Evolutionary conservation across 2,113 vertebrate species (phyloP).

Genomic region (Melozone crissalis): DNA sequence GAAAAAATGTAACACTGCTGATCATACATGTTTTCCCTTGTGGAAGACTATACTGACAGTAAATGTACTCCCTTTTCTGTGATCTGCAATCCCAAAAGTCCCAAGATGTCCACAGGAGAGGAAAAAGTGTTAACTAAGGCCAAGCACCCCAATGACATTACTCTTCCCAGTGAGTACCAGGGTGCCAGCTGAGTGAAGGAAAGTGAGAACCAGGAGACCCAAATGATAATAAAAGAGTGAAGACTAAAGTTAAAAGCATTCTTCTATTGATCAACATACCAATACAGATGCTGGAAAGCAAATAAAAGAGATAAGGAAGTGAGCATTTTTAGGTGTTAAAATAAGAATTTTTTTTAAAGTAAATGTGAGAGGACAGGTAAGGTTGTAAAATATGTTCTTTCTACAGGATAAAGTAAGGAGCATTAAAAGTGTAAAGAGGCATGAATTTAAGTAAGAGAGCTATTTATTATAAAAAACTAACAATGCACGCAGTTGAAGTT

Average conservation of each 20-base stretch:
- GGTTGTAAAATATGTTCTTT: background rate
- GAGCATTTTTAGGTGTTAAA: background rate
- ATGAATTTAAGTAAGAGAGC: slow-evolving; percentile 11
- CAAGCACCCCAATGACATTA: background rate
- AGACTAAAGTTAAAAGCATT: background rate
- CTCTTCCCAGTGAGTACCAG: background rate
- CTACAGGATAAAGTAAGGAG: background rate
- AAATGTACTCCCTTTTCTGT: background rate
- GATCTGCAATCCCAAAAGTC: background rate
- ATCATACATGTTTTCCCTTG: background rate
- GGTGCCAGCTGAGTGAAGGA: background rate
- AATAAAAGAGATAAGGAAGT: background rate
- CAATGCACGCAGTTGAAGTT: background rate
- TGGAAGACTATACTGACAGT: background rate
- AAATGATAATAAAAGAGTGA: background rate
- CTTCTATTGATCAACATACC: background rate
- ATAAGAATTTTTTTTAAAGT: background rate
- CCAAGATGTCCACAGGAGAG: background rate
- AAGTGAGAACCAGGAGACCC: background rate
- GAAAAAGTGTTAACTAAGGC: background rate
- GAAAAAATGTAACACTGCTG: background rate
- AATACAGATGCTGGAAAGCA: background rate
- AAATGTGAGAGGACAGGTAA: background rate
- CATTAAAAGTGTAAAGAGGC: background rate
- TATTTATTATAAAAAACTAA: slow-evolving; percentile 46